These are phyloP conservation scores for Paracentrotus lividus DNA, from an alignment of 53 echinoderm and acorn worm species.

Conservation along the genomic window DNA sequence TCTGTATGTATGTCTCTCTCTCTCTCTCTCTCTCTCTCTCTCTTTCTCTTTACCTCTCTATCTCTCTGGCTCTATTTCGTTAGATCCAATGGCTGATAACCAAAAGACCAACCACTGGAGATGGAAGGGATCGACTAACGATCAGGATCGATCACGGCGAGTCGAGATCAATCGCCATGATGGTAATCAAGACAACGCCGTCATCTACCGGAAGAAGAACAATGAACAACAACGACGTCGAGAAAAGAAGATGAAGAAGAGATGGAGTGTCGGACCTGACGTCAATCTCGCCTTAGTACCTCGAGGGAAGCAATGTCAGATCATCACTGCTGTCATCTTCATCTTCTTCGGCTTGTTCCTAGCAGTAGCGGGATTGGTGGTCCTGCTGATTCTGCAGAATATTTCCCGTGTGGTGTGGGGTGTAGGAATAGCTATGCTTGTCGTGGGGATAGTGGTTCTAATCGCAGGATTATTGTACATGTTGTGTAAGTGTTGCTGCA, in stretches of 20 bases:
- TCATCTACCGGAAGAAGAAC: conserved; percentile 46
- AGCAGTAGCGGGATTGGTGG: conserved; percentile 18
- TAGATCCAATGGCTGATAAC: conserved; percentile 34
- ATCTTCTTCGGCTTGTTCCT: conserved; percentile 56
- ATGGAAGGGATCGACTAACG: neutral
- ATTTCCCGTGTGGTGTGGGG: neutral
- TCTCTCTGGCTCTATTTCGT: no score
- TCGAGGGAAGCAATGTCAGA: conserved; percentile 55
- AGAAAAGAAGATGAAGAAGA: conserved; percentile 58
- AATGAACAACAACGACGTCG: conserved; percentile 34
- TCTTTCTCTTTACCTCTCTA: neutral
- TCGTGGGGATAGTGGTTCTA: conserved; percentile 16
- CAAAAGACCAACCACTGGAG: neutral
- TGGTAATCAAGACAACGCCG: neutral
- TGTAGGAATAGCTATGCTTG: conserved; percentile 48
- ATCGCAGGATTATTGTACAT: conserved; percentile 38
- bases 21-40: neutral
- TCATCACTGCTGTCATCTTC: conserved; percentile 43
- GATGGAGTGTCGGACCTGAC: conserved; percentile 69
- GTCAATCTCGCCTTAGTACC: conserved; percentile 58
- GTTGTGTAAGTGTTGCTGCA: conserved; percentile 58
- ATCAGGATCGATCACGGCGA: conserved; percentile 19
- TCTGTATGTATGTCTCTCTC: neutral
- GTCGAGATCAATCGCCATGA: conserved; percentile 18
- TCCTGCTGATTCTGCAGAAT: conserved; percentile 41